Evolutionary conservation across 2,797 vertebrate species (phyloP), one percentile per base, ranked within the genome.

Genomic region (Labroides dimidiatus): DNA sequence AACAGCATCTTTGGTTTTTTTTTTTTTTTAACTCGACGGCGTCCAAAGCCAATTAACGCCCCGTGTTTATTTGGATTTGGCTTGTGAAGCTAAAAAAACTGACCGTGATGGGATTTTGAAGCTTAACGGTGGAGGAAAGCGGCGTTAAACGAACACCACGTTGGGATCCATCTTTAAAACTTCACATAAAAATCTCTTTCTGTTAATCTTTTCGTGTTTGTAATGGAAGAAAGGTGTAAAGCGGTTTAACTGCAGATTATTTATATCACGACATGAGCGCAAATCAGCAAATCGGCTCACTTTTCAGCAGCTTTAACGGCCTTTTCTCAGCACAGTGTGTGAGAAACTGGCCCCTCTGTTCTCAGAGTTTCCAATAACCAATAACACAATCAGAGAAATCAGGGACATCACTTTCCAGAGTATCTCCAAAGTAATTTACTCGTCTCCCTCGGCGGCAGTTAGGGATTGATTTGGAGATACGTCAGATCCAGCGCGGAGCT

Each of bases 361-460:
- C 24, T 84, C 65, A 50, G 77, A 77, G 44, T 77, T 84, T 86
- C 78, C 68, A 69, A 53, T 42, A 78, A 80, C 71, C 51, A 73
- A 39, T 69, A 78, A 82, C 49, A 72, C 48, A 64, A 30, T 53
- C 37, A 47, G 33, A 58, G 69, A 75, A 75, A 69, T 19, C 65
- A 47, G 59, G 50, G 24, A 45, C 59, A 69, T 71, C 52, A 20
- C 44, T 69, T 56, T 56, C 17, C 52, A 9, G 41, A 82, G 72
- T 64, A 75, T 57, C 67, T 72, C 58, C 50, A 75, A 77, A 60
- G 64, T 21, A 19, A 72, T 71, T 71, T 60, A 70, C 55, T 42
- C 6, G 15, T 56, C 64, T 81, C 84, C 70, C 62, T 17, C 71
- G 33, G 9, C 27, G 33, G 58, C 55, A 56, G 55, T 21, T 17